Evolutionary conservation across 2,888 invertebrate genomes (phyloP).

Genomic region (Agelastica alni): DNA sequence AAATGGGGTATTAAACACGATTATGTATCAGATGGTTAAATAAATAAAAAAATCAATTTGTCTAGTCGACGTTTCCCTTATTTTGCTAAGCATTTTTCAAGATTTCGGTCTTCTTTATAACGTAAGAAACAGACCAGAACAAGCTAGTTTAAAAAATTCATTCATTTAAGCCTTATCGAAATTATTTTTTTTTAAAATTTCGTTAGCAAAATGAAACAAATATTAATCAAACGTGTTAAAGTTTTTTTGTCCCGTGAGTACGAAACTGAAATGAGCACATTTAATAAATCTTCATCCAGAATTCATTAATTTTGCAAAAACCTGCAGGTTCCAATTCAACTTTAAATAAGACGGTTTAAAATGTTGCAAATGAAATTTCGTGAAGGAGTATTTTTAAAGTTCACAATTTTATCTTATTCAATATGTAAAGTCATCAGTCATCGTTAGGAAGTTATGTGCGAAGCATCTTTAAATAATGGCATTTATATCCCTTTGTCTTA

Average conservation of each 20-base stretch:
- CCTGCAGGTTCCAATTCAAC: constrained; percentile 21
- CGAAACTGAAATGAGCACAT: background rate
- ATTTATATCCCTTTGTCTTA: constrained; percentile 47
- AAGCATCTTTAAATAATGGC: constrained; percentile 47
- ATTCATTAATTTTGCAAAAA: constrained; percentile 22
- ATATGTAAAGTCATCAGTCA: constrained; percentile 47
- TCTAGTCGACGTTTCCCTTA: no score
- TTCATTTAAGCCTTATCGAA: no score
- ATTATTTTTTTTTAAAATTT: no score
- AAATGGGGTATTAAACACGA: no score
- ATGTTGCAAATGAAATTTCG: constrained; percentile 37
- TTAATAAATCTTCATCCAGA: constrained; percentile 18
- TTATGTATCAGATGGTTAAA: no score
- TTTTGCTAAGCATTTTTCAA: no score
- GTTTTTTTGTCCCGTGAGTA: no score
- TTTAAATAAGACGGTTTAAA: constrained; percentile 29
- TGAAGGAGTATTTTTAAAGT: constrained; percentile 39
- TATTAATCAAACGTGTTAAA: background rate
- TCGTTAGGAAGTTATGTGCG: constrained; percentile 44
- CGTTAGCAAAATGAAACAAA: no score
- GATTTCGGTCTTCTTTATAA: no score
- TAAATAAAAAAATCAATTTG: no score
- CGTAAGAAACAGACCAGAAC: no score
- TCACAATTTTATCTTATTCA: constrained; percentile 45
- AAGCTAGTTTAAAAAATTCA: no score